Base-by-base conservation (phyloP, 2,113 vertebrate species). In the Pongo abelii region DNA sequence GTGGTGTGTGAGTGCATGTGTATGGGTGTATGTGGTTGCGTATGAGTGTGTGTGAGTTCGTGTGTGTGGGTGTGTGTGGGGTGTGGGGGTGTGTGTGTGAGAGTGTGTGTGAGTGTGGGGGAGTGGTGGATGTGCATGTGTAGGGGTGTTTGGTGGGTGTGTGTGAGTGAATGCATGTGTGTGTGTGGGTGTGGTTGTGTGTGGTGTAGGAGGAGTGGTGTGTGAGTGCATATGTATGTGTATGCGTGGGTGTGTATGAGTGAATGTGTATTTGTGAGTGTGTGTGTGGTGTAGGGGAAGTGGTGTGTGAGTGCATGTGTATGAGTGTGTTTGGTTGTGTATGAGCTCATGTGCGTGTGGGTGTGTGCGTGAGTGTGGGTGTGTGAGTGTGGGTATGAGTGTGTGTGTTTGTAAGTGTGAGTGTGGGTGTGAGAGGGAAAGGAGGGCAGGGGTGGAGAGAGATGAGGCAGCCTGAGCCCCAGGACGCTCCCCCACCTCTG, bases 401-500 rank as follows among this genome's bases (percentile, higher is more conserved):
- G 61, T 16, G 59, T 61, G 64, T 16, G 27, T 70, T 35, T 17
- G 35, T 55, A 18, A 18, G 52, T 70, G 67, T n/a, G 67, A 18
- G 17, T 38, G 69, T 35, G 75, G 0, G 46, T 32, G 75, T 43
- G 43, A 8, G 38, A 30, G 25, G n/a, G 46, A 59, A 18, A n/a
- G n/a, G 72, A 77, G 46, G 25, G 10, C 27, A 27, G 67, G 13
- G 27, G 10, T 10, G 69, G 52, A 59, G 52, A 12, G 30, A 22
- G 10, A 12, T 43, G 23, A 22, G 40, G 25, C 23, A 6, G 17
- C 17, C 61, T 22, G 17, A 48, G 12, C 40, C 52, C 84, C 13
- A 5, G 16, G 8, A 32, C 16, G 1, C 38, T 84, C 27, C 27
- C 3, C 40, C 9, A 16, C 55, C 4, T 0, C 5, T 30, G 40